phyloP scores from a whole-genome alignment of 2,113 vertebrate genomes.

The Engraulis encrasicolus region DNA sequence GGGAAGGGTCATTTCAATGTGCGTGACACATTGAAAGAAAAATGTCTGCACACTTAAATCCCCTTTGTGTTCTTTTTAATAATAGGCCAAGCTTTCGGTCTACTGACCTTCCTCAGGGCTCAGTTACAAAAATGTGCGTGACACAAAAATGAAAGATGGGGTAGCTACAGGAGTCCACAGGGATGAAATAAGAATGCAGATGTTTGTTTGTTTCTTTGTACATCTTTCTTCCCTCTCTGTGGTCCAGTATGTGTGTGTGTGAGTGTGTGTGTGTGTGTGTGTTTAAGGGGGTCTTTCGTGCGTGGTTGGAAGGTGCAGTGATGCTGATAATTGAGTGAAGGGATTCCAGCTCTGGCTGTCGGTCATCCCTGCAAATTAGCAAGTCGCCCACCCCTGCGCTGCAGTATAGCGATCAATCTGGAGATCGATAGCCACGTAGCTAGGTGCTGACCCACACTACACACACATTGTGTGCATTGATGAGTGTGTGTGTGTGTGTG shows the following conservation, averaged over 20 bases:
- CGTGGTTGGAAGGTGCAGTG: neutral
- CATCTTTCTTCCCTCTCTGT: neutral
- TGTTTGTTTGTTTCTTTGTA: neutral
- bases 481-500: no score
- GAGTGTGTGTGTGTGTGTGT: no score
- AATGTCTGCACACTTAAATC: no score
- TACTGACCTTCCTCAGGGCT: no score
- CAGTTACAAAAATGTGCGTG: neutral
- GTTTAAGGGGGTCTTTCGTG: neutral
- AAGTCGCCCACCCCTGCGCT: neutral
- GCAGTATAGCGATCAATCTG: conserved; percentile 52
- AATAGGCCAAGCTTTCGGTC: no score
- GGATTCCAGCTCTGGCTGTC: neutral
- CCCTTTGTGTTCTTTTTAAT: no score
- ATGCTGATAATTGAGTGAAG: conserved; percentile 1
- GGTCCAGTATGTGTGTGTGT: neutral
- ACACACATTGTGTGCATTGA: no score
- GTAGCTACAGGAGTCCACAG: neutral
- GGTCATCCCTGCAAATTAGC: conserved; percentile 33
- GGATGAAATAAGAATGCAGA: neutral
- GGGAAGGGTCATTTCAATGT: neutral
- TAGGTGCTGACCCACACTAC: conserved; percentile 16
- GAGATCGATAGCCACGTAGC: conserved; percentile 41
- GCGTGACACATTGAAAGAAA: neutral
- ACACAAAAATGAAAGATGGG: neutral